Conservation (phyloP, 2,888 invertebrate genomes). For the Chrysotoxum bicinctum region DNA sequence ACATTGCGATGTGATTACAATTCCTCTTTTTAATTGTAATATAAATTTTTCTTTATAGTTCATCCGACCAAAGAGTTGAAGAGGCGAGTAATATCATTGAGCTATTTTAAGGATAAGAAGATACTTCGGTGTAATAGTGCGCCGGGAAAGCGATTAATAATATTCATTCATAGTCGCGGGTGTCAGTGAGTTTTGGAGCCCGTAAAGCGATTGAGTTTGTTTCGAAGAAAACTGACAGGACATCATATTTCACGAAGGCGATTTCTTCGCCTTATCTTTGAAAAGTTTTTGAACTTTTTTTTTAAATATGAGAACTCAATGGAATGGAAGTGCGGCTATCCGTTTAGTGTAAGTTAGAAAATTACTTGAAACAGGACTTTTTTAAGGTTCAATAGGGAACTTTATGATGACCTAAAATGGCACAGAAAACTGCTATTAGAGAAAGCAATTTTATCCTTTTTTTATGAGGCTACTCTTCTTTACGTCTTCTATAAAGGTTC, state of each 20-base stretch:
- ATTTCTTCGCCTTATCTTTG: constrained; percentile 60
- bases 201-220: constrained; percentile 36
- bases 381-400: neutral
- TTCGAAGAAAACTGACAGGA: constrained; percentile 60
- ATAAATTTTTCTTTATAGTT: constrained; percentile 10
- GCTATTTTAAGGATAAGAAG: constrained; percentile 9
- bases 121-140: constrained; percentile 33
- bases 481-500: too few relatives aligned
- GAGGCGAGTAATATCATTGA: constrained; percentile 23
- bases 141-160: constrained; percentile 66
- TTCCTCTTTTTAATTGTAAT: constrained; percentile 61
- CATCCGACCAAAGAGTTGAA: constrained; percentile 14
- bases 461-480: too few relatives aligned
- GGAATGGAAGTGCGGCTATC: neutral
- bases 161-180: constrained; percentile 65
- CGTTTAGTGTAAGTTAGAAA: neutral
- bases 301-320: neutral
- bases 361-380: neutral
- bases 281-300: constrained; percentile 60
- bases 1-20: constrained; percentile 70
- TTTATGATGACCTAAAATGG: neutral
- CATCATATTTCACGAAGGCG: constrained; percentile 62
- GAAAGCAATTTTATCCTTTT: too few relatives aligned
- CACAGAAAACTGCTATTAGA: neutral
- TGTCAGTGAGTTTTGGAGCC: constrained; percentile 50